Evolutionary conservation across 2,888 invertebrate species (phyloP), one percentile per base, ranked within the genome.

Genomic region (Matsumyia berberina): DNA sequence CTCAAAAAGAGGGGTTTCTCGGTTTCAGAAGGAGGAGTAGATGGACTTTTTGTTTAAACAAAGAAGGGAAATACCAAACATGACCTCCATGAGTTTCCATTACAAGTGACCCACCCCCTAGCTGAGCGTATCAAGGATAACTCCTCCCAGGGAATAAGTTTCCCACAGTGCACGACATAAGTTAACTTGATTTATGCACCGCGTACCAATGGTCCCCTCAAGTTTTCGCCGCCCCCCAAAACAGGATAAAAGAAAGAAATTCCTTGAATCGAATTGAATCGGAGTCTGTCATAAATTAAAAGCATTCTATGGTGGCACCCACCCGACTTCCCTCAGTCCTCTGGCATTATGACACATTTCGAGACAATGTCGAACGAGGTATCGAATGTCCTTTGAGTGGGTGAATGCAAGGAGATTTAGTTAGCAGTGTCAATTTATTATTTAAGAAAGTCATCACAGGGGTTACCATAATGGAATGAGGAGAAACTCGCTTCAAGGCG

Each of bases 331-430:
- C 19, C 24, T 35, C 12, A 4, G 31, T 5, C 9, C 46, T 8
- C 17, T 44, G 17, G 24, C 42, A 31, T 69, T 74, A 80, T 74
- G 67, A 69, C 67, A 79, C 58, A 73, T 79, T 69, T 69, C 62
- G 39, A 33, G 31, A 69, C 74, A 80, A 49, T 49, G 74, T 80
- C 67, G 55, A 80, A 80, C 37, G 64, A 64, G 73, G 42, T 81
- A 76, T 81, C 81, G 58, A 81, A 81, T 69, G 70, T 64, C 76
- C 64, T 70, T 67, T 74, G 53, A 73, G 73, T 79, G 66, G 60
- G 72, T 72, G 79, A 79, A 44, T 70, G 72, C 79, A 72, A 72
- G 55, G 57, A 57, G 79, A 79, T 58, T 66, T 46, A 80, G 60
- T 55, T 73, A 55, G 74, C 46, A 60, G 53, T 37, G 53, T 62